These are phyloP conservation scores for Taurulus bubalis DNA, from an alignment of 2,113 vertebrate genomes.

Conservation along the genomic window DNA sequence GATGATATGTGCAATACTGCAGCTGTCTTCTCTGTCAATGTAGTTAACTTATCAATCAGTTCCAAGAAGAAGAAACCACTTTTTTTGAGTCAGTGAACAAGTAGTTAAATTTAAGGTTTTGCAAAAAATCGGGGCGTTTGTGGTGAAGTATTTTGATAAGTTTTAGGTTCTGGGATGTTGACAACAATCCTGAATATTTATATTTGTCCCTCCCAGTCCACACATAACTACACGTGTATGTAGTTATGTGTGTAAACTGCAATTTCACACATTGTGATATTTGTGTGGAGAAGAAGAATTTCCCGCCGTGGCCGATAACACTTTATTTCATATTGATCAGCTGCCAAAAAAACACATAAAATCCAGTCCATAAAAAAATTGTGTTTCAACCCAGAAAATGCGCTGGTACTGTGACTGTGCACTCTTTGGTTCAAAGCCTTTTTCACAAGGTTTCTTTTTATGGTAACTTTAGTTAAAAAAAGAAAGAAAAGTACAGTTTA, in stretches of 20 bases:
- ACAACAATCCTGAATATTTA: slow-evolving; percentile 17
- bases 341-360: slow-evolving; percentile 21
- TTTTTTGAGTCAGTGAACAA: slow-evolving; percentile 55
- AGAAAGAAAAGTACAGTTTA: background rate
- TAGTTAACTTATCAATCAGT: slow-evolving; percentile 74
- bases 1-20: slow-evolving; percentile 75
- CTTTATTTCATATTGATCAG: slow-evolving; percentile 31
- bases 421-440: slow-evolving; percentile 31
- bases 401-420: slow-evolving; percentile 44
- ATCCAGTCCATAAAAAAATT: slow-evolving; percentile 13
- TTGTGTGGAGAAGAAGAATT: slow-evolving; percentile 27
- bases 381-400: too few species aligned
- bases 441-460: slow-evolving; percentile 42
- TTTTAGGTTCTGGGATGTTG: background rate
- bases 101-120: slow-evolving; percentile 22
- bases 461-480: slow-evolving; percentile 24
- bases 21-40: slow-evolving; percentile 62
- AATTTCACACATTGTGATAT: slow-evolving; percentile 55
- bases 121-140: slow-evolving; percentile 21
- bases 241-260: slow-evolving; percentile 13
- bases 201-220: slow-evolving; percentile 30
- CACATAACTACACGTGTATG: slow-evolving; percentile 20
- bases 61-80: slow-evolving; percentile 71
- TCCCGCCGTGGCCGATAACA: slow-evolving; percentile 1
- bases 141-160: slow-evolving; percentile 37